A percentile compares a stretch with the other conserved stretches of the same genome.
Evolutionary conservation across 2,797 vertebrate genomes (phyloP).

Genomic region (Tadarida brasiliensis): DNA sequence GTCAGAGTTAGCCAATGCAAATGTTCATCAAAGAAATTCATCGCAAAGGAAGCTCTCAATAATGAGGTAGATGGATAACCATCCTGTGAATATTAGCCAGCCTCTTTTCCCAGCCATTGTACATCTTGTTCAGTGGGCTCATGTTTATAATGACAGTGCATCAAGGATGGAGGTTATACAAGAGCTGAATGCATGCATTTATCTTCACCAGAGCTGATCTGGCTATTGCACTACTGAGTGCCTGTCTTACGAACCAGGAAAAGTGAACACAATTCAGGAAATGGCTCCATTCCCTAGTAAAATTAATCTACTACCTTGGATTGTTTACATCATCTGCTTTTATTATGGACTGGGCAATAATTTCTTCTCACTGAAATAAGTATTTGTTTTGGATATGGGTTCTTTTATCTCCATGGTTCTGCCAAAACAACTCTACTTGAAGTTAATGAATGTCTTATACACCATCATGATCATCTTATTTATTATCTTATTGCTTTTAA

Average conservation of each 20-base stretch:
- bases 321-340: neutral
- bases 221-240: neutral
- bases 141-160: neutral
- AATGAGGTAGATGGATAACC: neutral
- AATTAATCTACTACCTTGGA: neutral
- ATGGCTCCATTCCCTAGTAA: neutral
- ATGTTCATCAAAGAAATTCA: slow-evolving; percentile 12
- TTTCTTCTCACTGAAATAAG: neutral
- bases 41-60: neutral
- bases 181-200: neutral
- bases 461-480: neutral
- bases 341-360: neutral
- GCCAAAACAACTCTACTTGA: neutral
- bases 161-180: neutral
- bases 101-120: neutral
- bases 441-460: neutral
- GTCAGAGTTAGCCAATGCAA: neutral
- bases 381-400: neutral
- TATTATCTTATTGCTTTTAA: neutral
- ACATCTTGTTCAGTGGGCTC: neutral
- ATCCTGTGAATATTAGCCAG: neutral
- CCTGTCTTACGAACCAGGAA: neutral
- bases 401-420: neutral
- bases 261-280: slow-evolving; percentile 1
- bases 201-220: neutral